Percentiles rank a stretch among this genome's conserved stretches.
phyloP scores from a whole-genome alignment of 2,888 invertebrate species.

The Drosophila demipolita region DNA sequence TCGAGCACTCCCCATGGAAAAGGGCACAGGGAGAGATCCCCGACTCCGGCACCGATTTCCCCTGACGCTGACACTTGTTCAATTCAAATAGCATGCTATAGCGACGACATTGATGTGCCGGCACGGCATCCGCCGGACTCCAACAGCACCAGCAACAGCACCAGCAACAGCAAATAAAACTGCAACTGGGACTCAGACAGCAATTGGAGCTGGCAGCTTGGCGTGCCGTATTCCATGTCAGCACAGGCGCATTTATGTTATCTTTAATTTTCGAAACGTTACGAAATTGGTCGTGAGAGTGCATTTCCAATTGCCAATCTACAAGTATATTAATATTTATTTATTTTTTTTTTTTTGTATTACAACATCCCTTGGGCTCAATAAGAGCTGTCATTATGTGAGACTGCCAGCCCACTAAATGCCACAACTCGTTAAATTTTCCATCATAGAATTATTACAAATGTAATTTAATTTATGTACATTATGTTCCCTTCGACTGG shows the following conservation, averaged over 20 bases:
- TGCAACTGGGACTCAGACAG: slow-evolving; percentile 31
- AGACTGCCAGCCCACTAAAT: slow-evolving; percentile 11
- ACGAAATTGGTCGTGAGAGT: slow-evolving; percentile 78
- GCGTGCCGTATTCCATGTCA: slow-evolving; percentile 46
- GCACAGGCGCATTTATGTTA: slow-evolving; percentile 76
- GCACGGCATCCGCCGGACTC: slow-evolving; percentile 68
- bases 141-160: slow-evolving; percentile 19
- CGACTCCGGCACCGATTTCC: slow-evolving; percentile 52
- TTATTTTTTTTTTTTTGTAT: slow-evolving; percentile 39
- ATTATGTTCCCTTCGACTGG: background rate
- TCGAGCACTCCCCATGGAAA: slow-evolving; percentile 8
- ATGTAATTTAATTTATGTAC: background rate
- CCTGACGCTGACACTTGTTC: slow-evolving; percentile 78
- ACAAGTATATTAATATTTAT: slow-evolving; percentile 70
- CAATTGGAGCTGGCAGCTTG: slow-evolving; percentile 24
- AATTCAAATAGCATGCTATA: slow-evolving; percentile 79
- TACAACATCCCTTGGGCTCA: slow-evolving; percentile 25
- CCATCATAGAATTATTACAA: slow-evolving; percentile 1
- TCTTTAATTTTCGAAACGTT: slow-evolving; percentile 74
- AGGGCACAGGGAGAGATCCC: slow-evolving; percentile 21
- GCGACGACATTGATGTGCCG: slow-evolving; percentile 76
- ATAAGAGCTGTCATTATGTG: slow-evolving; percentile 37
- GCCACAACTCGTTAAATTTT: slow-evolving; percentile 24
- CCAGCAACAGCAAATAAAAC: slow-evolving; percentile 18
- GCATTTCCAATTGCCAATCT: slow-evolving; percentile 73